Evolutionary conservation across 2,888 invertebrate genomes (phyloP).

Genomic region (Argyresthia goedartella): DNA sequence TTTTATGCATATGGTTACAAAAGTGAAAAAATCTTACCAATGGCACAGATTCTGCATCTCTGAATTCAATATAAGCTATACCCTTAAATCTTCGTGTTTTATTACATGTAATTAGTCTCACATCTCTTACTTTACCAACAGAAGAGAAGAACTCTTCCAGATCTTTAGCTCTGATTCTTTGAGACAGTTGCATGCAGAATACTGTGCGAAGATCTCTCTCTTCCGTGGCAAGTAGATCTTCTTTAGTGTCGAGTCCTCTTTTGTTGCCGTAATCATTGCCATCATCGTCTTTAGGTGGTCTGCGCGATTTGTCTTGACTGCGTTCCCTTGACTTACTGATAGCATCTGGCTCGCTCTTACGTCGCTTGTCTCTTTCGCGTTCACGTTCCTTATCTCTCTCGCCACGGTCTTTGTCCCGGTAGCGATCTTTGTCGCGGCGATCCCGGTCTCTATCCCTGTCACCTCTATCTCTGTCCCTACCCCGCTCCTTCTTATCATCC

Average conservation of each 20-base stretch:
- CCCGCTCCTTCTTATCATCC: constrained; percentile 21
- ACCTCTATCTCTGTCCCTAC: constrained; percentile 19
- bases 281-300: constrained; percentile 34
- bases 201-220: constrained; percentile 99
- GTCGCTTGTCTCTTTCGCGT: constrained; percentile 27
- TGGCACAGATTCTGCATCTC: constrained; percentile 97
- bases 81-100: constrained; percentile 99
- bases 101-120: constrained; percentile 98
- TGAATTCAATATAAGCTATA: constrained; percentile 99
- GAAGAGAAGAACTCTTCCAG: constrained; percentile 99
- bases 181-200: constrained; percentile 98
- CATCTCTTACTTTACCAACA: constrained; percentile 98
- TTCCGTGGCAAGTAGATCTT: constrained; percentile 91
- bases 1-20: background rate
- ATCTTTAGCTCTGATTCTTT: constrained; percentile 93
- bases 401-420: constrained; percentile 26
- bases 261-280: constrained; percentile 49
- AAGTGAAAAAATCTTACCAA: constrained; percentile 72
- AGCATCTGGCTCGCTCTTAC: constrained; percentile 31
- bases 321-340: constrained; percentile 35
- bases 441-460: constrained; percentile 36
- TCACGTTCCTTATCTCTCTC: constrained; percentile 27
- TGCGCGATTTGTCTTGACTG: constrained; percentile 29
- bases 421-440: constrained; percentile 28
- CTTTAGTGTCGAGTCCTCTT: constrained; percentile 69